Evolutionary conservation across 2,113 vertebrate genomes (phyloP), one percentile per base, ranked within the genome.

Genomic region (Pomatostomus ruficeps): DNA sequence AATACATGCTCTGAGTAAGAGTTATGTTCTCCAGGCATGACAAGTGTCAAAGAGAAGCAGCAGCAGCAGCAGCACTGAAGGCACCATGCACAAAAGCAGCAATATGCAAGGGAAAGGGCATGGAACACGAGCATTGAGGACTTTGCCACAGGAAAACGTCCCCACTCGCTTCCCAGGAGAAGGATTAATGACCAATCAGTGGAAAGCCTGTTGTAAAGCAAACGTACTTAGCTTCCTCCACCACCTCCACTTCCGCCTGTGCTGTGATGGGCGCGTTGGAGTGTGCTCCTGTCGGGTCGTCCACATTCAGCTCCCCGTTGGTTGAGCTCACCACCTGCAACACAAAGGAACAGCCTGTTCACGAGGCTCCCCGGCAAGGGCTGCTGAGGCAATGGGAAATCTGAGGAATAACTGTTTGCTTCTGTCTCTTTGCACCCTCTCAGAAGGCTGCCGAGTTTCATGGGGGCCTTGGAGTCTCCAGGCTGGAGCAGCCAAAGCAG

Each of bases 171-270:
- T 78, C 70, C 93, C 76, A 94, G 93, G 57, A 95, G 63, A 78
- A 95, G 79, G 67, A 70, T 46, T 84, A 88, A 91, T 67, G 91
- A 81, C 83, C 93, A 87, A 46, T 57, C 70, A 87, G 88, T 71
- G 74, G 81, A 93, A 84, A 96, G 63, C 33, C 88, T 95, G 85
- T 71, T 49, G 82, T 62, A 97, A 97, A 88, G 84, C 54, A 74
- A 85, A 99, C 99, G 85, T 99, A 99, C 99, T 99, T 99, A 96
- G 99, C 99, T 98, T 99, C 99, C 62, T 99, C 99, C 95, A 99
- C 98, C 97, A 99, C 99, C 96, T 99, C 99, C 98, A 99, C 99
- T 97, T 99, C 99, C 0, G 99, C 97, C 93, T 99, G 99, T 20
- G 99, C 98, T 54, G 99, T 98, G 93, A 99, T 99, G 6, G 99